These are phyloP conservation scores for Stylophora pistillata DNA, from an alignment of 64 coral and sea anemone genomes.

Conservation along the genomic window DNA sequence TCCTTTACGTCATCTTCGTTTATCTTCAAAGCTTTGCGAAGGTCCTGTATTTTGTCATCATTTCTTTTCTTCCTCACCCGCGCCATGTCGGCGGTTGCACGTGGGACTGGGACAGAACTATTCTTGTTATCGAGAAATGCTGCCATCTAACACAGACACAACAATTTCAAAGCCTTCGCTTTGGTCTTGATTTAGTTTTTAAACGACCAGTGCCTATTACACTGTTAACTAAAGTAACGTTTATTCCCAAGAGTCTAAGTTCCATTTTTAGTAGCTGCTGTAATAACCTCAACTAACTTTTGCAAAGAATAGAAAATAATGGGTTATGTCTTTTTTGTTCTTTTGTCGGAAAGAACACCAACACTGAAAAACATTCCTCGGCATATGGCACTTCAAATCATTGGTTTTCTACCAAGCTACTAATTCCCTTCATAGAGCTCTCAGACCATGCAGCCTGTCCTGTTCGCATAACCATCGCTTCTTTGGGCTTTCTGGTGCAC, in stretches of 20 bases:
- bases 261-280: neutral
- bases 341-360: neutral
- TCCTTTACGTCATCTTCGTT: neutral
- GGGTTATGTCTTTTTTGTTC: neutral
- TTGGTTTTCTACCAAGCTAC: too few species aligned
- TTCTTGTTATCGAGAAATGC: constrained; percentile 9
- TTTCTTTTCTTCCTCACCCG: constrained; percentile 8
- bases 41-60: constrained; percentile 30
- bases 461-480: too few species aligned
- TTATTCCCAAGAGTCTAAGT: neutral
- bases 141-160: constrained; percentile 13
- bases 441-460: too few species aligned
- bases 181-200: constrained; percentile 2
- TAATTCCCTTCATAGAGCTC: too few species aligned
- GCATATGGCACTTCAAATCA: neutral
- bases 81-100: neutral
- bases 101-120: too few species aligned
- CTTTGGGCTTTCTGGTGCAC: too few species aligned
- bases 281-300: constrained; percentile 10
- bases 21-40: constrained; percentile 21
- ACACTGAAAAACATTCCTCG: neutral
- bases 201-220: neutral
- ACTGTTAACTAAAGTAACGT: neutral
- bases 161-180: neutral
- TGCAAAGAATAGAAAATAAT: neutral